Evolutionary conservation across 2,113 vertebrate genomes (phyloP), one percentile per base, ranked within the genome.

Genomic region (Nesogale talazaci): DNA sequence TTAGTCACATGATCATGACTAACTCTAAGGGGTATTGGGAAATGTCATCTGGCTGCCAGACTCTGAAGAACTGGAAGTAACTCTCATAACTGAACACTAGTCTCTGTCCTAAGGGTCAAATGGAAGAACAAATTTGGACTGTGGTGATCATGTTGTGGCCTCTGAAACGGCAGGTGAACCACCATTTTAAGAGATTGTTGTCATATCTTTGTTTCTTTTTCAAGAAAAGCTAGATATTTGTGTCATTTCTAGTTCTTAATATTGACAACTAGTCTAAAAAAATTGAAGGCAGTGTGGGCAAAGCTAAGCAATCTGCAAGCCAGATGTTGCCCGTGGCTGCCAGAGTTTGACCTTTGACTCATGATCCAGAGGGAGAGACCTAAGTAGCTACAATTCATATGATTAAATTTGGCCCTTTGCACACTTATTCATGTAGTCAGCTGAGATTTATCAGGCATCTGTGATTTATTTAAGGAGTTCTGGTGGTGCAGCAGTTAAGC

Each of bases 191-290:
- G 46, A 61, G 29, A 75, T 20, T 1, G 1, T 17, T 70, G 70
- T 31, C 83, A 42, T 14, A 23, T 79, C 61, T 78, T 69, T 88
- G 56, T 22, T 57, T 57, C 3, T 61, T 88, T 78, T 79, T 76
- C 20, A 92, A 87, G 63, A 85, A 36, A 92, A 88, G 70, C 40
- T 36, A 34, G 57, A 92, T 88, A 57, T 76, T 15, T 90, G 38
- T 65, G 1, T 84, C 6, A 65, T 85, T 90, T 22, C 69, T 34
- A 75, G 19, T 63, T 88, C 84, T 79, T 92, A 92, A 72, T 83
- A 82, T n/a, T 85, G 91, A 69, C 46, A 79, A 27, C 72, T 94
- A 67, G 90, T 86, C 79, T 0, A 83, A 75, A 95, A n/a, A 52
- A 63, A 46, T 29, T 88, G 36, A 85, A 93, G 38, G 25, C 61